Percentiles rank a stretch among this genome's conserved stretches.
phyloP scores from a whole-genome alignment of 2,888 invertebrate genomes.

The Nemotelus nigrinus region DNA sequence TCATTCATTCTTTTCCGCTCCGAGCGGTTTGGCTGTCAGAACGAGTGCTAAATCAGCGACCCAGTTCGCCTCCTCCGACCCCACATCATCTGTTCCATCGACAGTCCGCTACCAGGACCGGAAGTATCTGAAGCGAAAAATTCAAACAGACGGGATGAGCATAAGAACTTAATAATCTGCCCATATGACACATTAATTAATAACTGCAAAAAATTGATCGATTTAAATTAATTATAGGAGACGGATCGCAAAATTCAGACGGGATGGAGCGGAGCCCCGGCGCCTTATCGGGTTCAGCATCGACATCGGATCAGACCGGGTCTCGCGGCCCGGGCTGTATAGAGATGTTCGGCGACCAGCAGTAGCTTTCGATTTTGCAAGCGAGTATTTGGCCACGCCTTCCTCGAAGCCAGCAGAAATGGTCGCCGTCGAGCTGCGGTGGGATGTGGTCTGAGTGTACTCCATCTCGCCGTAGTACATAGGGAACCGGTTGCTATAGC shows the following conservation, averaged over 20 bases:
- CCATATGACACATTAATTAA: conserved; percentile 47
- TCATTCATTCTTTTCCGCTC: neutral
- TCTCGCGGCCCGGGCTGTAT: conserved; percentile 11
- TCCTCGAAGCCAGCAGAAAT: neutral
- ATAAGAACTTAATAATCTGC: conserved; percentile 45
- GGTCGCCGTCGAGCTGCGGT: neutral
- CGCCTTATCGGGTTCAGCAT: conserved; percentile 27
- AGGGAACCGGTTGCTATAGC: conserved; percentile 33
- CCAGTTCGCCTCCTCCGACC: neutral
- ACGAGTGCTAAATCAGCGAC: conserved; percentile 14
- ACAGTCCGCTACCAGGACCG: neutral
- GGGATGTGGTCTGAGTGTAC: conserved; percentile 2
- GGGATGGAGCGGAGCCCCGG: conserved; percentile 9
- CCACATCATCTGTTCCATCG: too few relatives aligned
- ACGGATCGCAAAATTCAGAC: conserved; percentile 31
- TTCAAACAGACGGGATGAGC: conserved; percentile 27
- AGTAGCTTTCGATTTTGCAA: neutral
- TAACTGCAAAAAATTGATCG: conserved; percentile 48
- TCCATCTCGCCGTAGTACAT: conserved; percentile 19
- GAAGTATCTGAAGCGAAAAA: conserved; percentile 23
- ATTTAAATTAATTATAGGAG: conserved; percentile 50
- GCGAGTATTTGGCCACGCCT: conserved; percentile 16
- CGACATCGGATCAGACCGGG: conserved; percentile 32
- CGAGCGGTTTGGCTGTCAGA: neutral
- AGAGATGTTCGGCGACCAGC: neutral